Conservation (phyloP, 2,888 invertebrate species). For the Cerastis leucographa region DNA sequence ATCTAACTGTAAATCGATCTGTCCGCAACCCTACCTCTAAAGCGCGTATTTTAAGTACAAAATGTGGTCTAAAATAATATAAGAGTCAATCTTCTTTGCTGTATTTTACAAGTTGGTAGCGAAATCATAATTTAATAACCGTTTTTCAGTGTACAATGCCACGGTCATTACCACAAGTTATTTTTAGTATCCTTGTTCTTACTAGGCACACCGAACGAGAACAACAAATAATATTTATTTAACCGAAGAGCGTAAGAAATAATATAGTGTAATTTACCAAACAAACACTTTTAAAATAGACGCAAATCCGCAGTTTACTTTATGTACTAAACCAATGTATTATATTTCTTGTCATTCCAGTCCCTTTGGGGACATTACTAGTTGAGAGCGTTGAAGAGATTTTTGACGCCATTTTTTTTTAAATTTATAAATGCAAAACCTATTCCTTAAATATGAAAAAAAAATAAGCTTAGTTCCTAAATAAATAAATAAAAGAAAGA, state of each 20-base stretch:
- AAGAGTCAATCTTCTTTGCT: background rate
- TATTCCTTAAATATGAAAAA: background rate
- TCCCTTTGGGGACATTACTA: background rate
- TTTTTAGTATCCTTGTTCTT: background rate
- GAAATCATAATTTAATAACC: background rate
- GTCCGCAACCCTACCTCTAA: background rate
- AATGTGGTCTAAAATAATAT: no score
- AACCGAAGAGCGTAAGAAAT: background rate
- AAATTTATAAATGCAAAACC: background rate
- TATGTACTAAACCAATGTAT: background rate
- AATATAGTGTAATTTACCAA: slow-evolving; percentile 17
- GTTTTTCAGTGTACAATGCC: background rate
- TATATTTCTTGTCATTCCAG: background rate
- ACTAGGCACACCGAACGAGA: no score
- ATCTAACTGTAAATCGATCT: background rate
- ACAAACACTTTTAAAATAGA: slow-evolving; percentile 27
- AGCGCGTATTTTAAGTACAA: no score
- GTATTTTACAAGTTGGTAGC: background rate
- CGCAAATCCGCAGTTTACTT: background rate
- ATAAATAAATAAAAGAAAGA: no score
- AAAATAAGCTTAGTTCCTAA: background rate
- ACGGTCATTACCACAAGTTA: background rate
- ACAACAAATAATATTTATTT: slow-evolving; percentile 23
- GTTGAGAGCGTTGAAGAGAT: background rate
- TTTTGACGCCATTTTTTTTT: background rate